Evolutionary conservation across 1,140 invertebrate species (phyloP).

Genomic region (Marisa cornuarietis): DNA sequence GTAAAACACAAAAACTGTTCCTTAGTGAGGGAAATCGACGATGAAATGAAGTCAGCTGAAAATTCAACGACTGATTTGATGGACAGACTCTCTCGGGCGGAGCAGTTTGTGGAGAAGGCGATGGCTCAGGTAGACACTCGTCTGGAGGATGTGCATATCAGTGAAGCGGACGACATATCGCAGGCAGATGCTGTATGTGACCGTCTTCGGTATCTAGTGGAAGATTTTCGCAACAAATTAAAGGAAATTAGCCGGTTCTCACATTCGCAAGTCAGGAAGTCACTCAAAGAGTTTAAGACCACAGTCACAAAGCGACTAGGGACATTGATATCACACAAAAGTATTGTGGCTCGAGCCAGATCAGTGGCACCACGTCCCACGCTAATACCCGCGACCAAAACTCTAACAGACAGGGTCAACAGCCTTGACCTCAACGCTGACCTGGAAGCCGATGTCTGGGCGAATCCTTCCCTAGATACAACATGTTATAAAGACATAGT

Average conservation of each 20-base stretch:
- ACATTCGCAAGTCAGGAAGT: background rate
- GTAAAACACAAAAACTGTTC: background rate
- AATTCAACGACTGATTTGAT: background rate
- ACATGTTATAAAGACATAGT: too few species aligned
- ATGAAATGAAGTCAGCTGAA: background rate
- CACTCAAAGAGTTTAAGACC: too few species aligned
- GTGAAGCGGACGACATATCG: background rate
- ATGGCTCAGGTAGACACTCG: background rate
- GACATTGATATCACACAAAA: background rate
- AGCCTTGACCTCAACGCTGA: too few species aligned
- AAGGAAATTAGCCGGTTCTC: background rate
- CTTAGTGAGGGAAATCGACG: background rate
- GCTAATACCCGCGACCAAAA: too few species aligned
- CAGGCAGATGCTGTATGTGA: background rate
- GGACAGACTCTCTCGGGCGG: background rate
- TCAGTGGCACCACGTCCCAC: background rate
- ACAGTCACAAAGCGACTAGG: too few species aligned
- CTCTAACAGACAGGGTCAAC: too few species aligned
- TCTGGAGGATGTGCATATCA: background rate
- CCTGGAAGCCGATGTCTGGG: too few species aligned
- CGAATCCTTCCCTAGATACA: too few species aligned
- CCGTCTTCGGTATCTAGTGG: background rate
- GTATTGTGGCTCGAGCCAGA: background rate
- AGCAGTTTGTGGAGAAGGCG: background rate
- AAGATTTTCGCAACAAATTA: background rate